Evolutionary conservation across 2,888 invertebrate genomes (phyloP).

Genomic region (Rotaria macrura): DNA sequence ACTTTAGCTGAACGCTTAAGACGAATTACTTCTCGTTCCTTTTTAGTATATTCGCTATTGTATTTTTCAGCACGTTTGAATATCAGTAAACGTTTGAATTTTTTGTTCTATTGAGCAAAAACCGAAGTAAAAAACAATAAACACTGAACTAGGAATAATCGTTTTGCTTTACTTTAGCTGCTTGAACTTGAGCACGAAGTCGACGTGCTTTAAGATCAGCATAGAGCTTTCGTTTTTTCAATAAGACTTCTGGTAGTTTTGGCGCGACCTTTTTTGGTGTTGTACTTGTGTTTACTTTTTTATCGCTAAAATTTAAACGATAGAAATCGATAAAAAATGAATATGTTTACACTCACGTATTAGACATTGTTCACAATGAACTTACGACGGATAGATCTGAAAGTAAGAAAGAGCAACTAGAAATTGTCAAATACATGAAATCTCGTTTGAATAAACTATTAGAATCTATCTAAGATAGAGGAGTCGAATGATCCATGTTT

Average conservation of each 20-base stretch:
- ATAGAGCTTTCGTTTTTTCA: slow-evolving; percentile 80
- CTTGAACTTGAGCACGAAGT: slow-evolving; percentile 40
- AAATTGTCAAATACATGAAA: neutral
- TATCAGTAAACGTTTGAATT: slow-evolving; percentile 50
- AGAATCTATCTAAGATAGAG: neutral
- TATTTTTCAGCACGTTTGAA: slow-evolving; percentile 93
- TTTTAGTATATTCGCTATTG: slow-evolving; percentile 80
- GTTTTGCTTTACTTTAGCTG: slow-evolving; percentile 35
- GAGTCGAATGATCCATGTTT: neutral
- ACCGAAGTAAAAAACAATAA: too few species aligned
- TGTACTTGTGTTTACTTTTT: neutral
- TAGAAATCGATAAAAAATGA: too few species aligned
- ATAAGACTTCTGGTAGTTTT: slow-evolving; percentile 88
- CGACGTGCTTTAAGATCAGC: slow-evolving; percentile 58
- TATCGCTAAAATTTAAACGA: neutral
- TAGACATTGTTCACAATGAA: neutral
- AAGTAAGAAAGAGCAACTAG: neutral
- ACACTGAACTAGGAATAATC: neutral
- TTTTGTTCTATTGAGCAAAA: neutral
- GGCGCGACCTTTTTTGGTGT: slow-evolving; percentile 56
- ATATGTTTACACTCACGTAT: neutral
- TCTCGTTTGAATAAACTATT: neutral
- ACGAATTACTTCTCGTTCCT: slow-evolving; percentile 78
- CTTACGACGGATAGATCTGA: neutral
- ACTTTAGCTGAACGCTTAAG: slow-evolving; percentile 75